phyloP scores from a whole-genome alignment of 1,140 invertebrate species.

The Prorops nasuta region DNA sequence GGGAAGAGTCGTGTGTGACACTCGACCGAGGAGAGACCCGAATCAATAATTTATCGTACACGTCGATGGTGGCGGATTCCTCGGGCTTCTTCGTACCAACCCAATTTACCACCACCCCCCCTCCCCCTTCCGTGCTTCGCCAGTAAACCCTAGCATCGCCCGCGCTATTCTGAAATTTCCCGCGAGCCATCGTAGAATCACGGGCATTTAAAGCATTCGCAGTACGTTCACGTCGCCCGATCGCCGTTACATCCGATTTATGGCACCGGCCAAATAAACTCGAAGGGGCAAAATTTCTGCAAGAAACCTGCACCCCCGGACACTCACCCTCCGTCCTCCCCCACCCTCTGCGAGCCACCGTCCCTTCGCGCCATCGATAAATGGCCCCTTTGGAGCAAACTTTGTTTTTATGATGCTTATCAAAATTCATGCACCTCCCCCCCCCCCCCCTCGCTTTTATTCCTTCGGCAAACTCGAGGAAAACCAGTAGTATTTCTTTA shows the following conservation, averaged over 20 bases:
- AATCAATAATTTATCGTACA: conserved; percentile 20
- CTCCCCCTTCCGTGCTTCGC: conserved; percentile 6
- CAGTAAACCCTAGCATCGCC: conserved; percentile 12
- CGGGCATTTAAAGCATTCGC: conserved; percentile 20
- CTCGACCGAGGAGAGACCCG: conserved; percentile 9
- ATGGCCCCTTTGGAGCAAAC: no score
- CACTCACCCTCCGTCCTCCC: no score
- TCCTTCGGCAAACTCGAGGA: no score
- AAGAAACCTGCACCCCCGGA: no score
- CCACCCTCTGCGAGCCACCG: no score
- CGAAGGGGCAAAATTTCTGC: conserved; percentile 17
- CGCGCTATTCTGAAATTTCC: conserved; percentile 15
- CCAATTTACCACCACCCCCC: background rate
- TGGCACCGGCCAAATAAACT: conserved; percentile 14
- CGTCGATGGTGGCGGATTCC: conserved; percentile 7
- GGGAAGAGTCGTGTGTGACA: no score
- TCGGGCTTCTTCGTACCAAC: background rate
- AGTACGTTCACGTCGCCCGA: conserved; percentile 5
- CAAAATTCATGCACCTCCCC: no score
- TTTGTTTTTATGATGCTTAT: no score
- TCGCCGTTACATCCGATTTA: conserved; percentile 25
- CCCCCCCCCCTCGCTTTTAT: no score
- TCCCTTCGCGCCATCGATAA: no score
- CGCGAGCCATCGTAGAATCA: conserved; percentile 17
- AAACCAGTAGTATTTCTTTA: no score